phyloP scores from a whole-genome alignment of 2,113 vertebrate species.

The Passer domesticus region DNA sequence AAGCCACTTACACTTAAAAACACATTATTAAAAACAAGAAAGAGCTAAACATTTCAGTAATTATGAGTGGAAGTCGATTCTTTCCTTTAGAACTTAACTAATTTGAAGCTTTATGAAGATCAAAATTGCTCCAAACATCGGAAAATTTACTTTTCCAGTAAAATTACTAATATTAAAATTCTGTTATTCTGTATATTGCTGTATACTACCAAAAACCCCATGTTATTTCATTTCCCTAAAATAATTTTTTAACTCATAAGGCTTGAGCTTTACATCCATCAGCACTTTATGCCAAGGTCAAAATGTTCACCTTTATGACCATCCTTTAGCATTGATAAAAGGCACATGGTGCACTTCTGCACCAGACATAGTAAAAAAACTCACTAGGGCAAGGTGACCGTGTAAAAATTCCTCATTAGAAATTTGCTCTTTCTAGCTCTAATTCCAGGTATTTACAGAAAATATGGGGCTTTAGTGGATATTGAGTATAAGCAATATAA shows the following conservation, averaged over 20 bases:
- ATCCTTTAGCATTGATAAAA: not conserved
- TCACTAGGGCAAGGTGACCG: fast-evolving
- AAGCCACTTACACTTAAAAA: not conserved
- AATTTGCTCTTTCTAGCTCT: not conserved
- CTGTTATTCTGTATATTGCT: not conserved
- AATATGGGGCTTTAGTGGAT: not conserved
- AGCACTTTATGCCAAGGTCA: not conserved
- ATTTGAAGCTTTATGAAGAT: not conserved
- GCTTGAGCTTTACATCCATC: not conserved
- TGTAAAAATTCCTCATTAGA: not conserved
- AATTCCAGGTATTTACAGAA: not conserved
- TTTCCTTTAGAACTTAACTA: not conserved
- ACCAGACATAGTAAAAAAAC: fast-evolving
- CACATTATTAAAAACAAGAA: not conserved
- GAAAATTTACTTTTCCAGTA: not conserved
- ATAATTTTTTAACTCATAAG: not conserved
- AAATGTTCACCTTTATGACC: not conserved
- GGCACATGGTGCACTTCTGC: not conserved
- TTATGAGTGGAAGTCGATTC: not conserved
- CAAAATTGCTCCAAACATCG: not conserved
- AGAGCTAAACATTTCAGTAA: not conserved
- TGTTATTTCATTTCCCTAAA: not conserved
- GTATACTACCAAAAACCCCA: fast-evolving
- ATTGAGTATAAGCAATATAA: not conserved
- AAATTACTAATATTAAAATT: not conserved